Percentiles rank a stretch among this genome's conserved stretches.
Evolutionary conservation across 2,888 invertebrate genomes (phyloP).

Genomic region (Aspidiotus rigidus): DNA sequence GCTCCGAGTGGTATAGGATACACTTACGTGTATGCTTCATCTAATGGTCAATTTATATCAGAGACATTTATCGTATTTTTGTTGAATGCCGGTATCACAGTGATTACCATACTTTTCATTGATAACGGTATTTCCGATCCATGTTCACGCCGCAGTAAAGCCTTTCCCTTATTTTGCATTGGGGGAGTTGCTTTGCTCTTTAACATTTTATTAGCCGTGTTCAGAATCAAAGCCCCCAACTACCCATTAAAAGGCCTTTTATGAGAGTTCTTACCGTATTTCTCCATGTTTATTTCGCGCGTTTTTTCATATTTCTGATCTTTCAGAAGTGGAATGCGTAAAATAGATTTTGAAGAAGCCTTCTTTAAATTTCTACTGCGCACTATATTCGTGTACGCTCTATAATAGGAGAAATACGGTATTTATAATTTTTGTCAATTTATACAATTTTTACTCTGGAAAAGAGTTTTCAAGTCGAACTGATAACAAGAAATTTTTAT

Average conservation of each 20-base stretch:
- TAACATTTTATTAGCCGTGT: constrained; percentile 87
- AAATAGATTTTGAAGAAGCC: no score
- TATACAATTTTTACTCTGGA: no score
- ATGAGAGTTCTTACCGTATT: neutral
- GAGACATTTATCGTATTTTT: constrained; percentile 75
- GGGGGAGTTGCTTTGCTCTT: constrained; percentile 88
- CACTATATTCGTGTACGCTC: no score
- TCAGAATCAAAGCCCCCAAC: constrained; percentile 94
- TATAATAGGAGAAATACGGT: no score
- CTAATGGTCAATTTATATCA: constrained; percentile 90
- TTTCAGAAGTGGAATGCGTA: no score
- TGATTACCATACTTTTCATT: constrained; percentile 3
- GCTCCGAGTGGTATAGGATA: constrained; percentile 76
- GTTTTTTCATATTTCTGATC: no score
- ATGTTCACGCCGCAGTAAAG: constrained; percentile 71
- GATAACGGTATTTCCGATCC: neutral
- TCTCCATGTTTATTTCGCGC: no score
- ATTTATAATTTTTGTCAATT: no score
- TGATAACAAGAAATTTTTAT: no score
- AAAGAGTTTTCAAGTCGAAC: no score
- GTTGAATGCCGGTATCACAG: constrained; percentile 48
- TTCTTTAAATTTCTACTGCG: no score
- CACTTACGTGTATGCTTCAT: constrained; percentile 87
- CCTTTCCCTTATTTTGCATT: constrained; percentile 79
- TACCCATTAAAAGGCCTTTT: constrained; percentile 78